Percentiles rank a stretch among this genome's conserved stretches.
Conservation (phyloP, 2,888 invertebrate species). For the Adela reaumurella region DNA sequence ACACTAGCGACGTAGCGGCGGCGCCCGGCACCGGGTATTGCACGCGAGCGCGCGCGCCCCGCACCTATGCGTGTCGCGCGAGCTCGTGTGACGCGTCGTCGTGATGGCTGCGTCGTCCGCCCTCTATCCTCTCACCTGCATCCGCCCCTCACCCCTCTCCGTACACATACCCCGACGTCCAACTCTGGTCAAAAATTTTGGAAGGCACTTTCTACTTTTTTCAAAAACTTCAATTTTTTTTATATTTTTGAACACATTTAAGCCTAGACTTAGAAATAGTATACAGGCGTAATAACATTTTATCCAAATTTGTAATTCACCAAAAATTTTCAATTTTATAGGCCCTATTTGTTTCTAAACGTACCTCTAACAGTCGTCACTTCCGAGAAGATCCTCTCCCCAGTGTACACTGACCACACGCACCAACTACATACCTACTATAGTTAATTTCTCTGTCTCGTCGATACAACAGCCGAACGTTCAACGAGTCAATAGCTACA, state of each 20-base stretch:
- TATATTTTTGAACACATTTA: slow-evolving; percentile 71
- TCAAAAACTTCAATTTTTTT: slow-evolving; percentile 49
- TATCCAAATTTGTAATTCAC: slow-evolving; percentile 53
- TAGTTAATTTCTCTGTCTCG: no score
- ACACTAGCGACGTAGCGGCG: slow-evolving; percentile 19
- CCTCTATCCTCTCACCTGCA: not conserved
- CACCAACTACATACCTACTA: no score
- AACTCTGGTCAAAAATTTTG: slow-evolving; percentile 60
- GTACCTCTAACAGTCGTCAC: slow-evolving; percentile 11
- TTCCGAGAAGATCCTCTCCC: not conserved
- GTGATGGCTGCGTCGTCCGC: not conserved
- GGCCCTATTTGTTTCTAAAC: slow-evolving; percentile 31
- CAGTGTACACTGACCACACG: no score
- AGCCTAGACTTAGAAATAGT: slow-evolving; percentile 64
- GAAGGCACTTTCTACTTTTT: slow-evolving; percentile 81
- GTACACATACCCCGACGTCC: slow-evolving; percentile 54
- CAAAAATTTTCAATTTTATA: slow-evolving; percentile 36
- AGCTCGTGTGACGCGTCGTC: no score
- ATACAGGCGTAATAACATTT: slow-evolving; percentile 57
- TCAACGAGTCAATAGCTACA: no score
- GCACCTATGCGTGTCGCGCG: no score
- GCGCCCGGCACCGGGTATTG: slow-evolving; percentile 13
- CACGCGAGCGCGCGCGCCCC: slow-evolving; percentile 17
- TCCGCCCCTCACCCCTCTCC: not conserved
- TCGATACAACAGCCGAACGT: no score